Conservation (phyloP, 2,888 invertebrate genomes). For the Drosophila niveifrons region DNA sequence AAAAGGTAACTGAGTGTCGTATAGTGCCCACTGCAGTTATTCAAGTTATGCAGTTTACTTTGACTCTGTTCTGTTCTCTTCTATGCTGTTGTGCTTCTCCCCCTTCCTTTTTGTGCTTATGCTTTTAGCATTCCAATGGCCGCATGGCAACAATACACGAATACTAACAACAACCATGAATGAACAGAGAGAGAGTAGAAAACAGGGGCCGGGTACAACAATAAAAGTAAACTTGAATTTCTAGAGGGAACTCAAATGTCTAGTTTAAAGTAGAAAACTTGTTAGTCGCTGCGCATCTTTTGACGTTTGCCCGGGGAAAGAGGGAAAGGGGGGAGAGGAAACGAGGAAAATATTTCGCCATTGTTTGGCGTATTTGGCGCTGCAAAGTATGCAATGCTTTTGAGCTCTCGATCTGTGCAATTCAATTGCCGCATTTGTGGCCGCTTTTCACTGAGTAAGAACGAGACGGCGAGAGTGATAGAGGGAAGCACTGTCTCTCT, state of each 20-base stretch:
- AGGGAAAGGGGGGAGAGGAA: too few species aligned
- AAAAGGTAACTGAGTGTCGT: constrained; percentile 18
- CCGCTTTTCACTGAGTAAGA: constrained; percentile 15
- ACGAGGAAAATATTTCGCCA: constrained; percentile 50
- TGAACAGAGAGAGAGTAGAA: constrained; percentile 17
- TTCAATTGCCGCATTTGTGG: constrained; percentile 73
- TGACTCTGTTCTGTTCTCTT: constrained; percentile 11
- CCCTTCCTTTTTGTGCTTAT: constrained; percentile 34
- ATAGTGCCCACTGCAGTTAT: neutral
- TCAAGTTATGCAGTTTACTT: constrained; percentile 50
- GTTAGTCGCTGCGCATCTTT: constrained; percentile 48
- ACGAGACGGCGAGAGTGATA: neutral
- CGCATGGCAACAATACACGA: constrained; percentile 31
- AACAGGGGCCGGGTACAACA: constrained; percentile 15
- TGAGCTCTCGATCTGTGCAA: constrained; percentile 64
- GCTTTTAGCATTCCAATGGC: constrained; percentile 52
- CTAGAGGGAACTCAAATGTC: constrained; percentile 57
- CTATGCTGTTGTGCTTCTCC: constrained; percentile 3
- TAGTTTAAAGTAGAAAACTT: constrained; percentile 63
- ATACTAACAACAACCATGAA: constrained; percentile 20
- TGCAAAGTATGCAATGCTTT: constrained; percentile 72
- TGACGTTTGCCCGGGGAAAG: constrained; percentile 43
- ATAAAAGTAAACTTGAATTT: constrained; percentile 57
- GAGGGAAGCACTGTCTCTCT: neutral
- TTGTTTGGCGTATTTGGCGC: constrained; percentile 60